Base-by-base conservation (phyloP, 2,888 invertebrate species). In the Cephonodes hylas region DNA sequence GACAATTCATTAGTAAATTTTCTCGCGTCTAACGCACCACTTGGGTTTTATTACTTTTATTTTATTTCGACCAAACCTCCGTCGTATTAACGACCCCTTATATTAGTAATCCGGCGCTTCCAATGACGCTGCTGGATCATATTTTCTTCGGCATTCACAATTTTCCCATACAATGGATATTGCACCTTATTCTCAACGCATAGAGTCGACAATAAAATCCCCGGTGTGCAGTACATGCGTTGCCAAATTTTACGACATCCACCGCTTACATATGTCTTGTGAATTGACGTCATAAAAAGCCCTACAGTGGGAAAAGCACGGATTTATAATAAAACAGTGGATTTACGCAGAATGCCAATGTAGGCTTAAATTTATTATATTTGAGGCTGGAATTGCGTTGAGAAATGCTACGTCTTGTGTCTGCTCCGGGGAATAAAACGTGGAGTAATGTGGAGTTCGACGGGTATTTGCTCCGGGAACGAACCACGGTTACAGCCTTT, bases 301-400 rank as follows among this genome's bases (percentile, higher is more conserved):
- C 31, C 70, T 71, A 67, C 68, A 65, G 64, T 63, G 67, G 63
- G 70, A 64, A 69, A 63, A 74, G 66, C 70, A 68, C 68, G 75
- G 76, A 69, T 76, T 76, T 70, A 74, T 74, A 74, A 74, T 74
- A 75, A 75, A 75, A 71, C 67, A 63, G 62, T 65, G 68, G 71
- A 68, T 71, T 61, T 68, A 67, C 65, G 66, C 61, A 60, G 75
- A 74, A 73, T 75, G 64, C 58, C 68, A 69, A 74, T 68, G 67
- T 65, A 74, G 69, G 74, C 48, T 62, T 62, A 59, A 62, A 62
- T 59, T 59, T 42, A 59, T 38, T 59, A 38, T 58, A 59, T 44
- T 48, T 22, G n/a, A 42, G 38, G 15, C 23, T 42, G 31, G 22
- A 13, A 58, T 42, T 62, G 58, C 18, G 48, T 38, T 3, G 48